Percentiles rank a stretch among this genome's conserved stretches.
These are phyloP conservation scores for Octodonta nipae DNA, from an alignment of 2,888 invertebrate species.

Conservation along the genomic window DNA sequence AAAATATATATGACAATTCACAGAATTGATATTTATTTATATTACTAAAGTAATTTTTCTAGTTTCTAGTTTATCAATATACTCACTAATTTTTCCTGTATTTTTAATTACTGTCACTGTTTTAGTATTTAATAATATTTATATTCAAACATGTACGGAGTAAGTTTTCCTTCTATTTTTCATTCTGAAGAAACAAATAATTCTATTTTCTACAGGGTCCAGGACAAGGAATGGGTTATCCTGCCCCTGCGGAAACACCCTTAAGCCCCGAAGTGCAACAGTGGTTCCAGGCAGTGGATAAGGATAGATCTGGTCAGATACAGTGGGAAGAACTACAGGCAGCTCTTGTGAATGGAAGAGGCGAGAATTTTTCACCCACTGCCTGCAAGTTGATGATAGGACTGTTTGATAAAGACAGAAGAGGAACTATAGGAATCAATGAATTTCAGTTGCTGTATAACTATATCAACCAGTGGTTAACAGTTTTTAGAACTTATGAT, in stretches of 20 bases:
- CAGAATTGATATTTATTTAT: too few relatives aligned
- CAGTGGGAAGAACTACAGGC: slow-evolving; percentile 60
- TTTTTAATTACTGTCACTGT: too few relatives aligned
- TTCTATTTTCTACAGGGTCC: too few relatives aligned
- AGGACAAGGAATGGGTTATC: background rate
- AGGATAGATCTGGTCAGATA: slow-evolving; percentile 71
- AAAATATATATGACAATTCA: too few relatives aligned
- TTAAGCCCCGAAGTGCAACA: slow-evolving; percentile 62
- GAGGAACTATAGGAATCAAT: slow-evolving; percentile 68
- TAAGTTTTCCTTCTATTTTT: too few relatives aligned
- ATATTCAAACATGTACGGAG: too few relatives aligned
- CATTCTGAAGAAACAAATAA: too few relatives aligned
- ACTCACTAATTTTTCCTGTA: too few relatives aligned
- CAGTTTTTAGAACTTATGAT: slow-evolving; percentile 74
- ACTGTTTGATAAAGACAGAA: slow-evolving; percentile 77
- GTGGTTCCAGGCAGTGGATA: slow-evolving; percentile 75
- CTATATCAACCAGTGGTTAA: slow-evolving; percentile 80
- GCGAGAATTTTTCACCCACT: slow-evolving; percentile 66
- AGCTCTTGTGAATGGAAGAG: slow-evolving; percentile 75
- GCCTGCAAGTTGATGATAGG: slow-evolving; percentile 81
- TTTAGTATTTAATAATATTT: too few relatives aligned
- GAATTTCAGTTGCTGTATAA: slow-evolving; percentile 78
- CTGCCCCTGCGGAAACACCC: too few relatives aligned
- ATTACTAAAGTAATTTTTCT: too few relatives aligned
- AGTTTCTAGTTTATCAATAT: too few relatives aligned